Conservation (phyloP, 2,888 invertebrate genomes). For the Dryobota labecula region DNA sequence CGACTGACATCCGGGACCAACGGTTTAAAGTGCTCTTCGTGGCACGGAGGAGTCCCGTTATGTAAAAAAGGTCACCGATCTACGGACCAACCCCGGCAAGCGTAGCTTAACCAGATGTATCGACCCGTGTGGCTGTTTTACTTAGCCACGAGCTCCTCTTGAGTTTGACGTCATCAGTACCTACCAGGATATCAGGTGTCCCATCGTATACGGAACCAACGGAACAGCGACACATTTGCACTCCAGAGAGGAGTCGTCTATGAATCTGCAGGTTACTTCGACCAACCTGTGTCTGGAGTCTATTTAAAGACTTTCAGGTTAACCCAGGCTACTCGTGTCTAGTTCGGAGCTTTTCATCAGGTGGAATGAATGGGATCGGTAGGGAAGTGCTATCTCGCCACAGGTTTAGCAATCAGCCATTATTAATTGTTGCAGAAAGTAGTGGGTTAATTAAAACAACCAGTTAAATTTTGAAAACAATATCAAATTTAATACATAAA, state of each 20-base stretch:
- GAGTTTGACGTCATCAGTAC: not conserved
- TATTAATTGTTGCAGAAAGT: not conserved
- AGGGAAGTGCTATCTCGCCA: not conserved
- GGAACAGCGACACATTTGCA: not conserved
- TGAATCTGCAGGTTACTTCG: not conserved
- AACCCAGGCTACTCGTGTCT: not conserved
- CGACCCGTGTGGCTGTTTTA: too few species aligned
- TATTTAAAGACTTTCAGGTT: not conserved
- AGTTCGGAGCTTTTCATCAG: not conserved
- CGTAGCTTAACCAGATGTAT: too few species aligned
- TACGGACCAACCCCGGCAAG: too few species aligned
- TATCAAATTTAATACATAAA: slow-evolving; percentile 91
- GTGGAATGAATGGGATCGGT: not conserved
- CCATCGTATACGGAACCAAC: not conserved
- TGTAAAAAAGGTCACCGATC: too few species aligned
- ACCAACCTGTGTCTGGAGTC: not conserved
- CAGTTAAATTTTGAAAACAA: slow-evolving; percentile 89
- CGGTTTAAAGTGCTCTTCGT: too few species aligned
- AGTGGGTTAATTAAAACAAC: slow-evolving; percentile 78
- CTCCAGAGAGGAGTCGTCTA: not conserved
- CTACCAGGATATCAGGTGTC: not conserved
- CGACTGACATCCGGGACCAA: too few species aligned
- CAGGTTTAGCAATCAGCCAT: not conserved
- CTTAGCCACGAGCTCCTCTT: too few species aligned
- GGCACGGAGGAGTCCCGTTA: too few species aligned